Evolutionary conservation across 2,888 invertebrate genomes (phyloP).

Genomic region (Phlogophora meticulosa): DNA sequence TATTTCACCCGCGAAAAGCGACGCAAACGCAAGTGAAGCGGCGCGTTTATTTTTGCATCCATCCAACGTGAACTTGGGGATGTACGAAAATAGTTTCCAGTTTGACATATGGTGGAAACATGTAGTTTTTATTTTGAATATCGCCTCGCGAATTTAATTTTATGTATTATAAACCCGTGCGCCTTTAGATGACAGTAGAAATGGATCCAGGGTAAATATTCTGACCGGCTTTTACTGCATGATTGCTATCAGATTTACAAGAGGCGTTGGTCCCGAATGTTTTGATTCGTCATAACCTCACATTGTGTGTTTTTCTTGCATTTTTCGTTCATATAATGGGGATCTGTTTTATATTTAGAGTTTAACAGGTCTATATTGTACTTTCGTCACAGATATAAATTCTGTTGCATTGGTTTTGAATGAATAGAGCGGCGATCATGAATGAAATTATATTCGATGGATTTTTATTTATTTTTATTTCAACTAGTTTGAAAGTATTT

Average conservation of each 20-base stretch:
- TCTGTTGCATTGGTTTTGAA: conserved; percentile 32
- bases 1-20: conserved; percentile 60
- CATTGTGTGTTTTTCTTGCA: conserved; percentile 68
- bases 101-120: conserved; percentile 90
- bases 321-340: conserved; percentile 62
- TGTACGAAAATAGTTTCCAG: conserved; percentile 87
- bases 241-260: conserved; percentile 66
- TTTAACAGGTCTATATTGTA: conserved; percentile 36
- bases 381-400: conserved; percentile 23
- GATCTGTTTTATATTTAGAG: conserved; percentile 59
- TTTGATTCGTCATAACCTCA: conserved; percentile 87
- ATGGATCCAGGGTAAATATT: conserved; percentile 89
- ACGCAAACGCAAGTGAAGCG: conserved; percentile 63
- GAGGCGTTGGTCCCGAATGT: conserved; percentile 75
- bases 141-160: conserved; percentile 82
- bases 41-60: conserved; percentile 74
- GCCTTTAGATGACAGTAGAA: conserved; percentile 79
- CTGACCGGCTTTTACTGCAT: conserved; percentile 66
- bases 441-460: conserved; percentile 36
- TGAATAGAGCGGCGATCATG: conserved; percentile 42
- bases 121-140: conserved; percentile 89
- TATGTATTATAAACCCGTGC: conserved; percentile 75
- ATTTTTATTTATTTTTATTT: conserved; percentile 1
- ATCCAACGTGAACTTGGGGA: conserved; percentile 88
- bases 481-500: not conserved